Conservation (phyloP, 2,113 vertebrate species). For the Brachypodius melanocephalos region DNA sequence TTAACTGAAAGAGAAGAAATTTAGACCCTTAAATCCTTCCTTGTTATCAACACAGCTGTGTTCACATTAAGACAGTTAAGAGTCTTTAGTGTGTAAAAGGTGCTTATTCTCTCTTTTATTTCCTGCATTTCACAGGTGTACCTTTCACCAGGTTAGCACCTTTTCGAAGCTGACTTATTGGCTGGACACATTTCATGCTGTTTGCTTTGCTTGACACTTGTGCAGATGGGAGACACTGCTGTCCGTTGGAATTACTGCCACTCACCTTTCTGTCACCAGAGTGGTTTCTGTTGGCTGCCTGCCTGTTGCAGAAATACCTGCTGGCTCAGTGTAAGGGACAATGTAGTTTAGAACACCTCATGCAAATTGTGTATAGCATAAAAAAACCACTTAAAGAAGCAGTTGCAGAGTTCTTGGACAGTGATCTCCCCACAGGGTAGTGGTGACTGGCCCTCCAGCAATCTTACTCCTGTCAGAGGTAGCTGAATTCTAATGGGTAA, state of each 20-base stretch:
- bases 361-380: background rate
- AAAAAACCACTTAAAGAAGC: background rate
- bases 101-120: background rate
- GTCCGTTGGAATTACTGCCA: background rate
- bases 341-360: accelerated
- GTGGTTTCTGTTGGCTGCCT: background rate
- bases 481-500: background rate
- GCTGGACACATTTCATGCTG: accelerated
- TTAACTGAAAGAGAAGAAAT: background rate
- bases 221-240: background rate
- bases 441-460: background rate
- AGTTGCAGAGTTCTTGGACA: background rate
- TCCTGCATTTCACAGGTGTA: background rate
- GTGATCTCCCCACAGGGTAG: background rate
- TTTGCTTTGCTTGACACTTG: background rate
- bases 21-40: background rate
- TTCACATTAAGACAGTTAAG: background rate
- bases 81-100: background rate
- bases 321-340: background rate
- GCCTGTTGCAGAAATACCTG: background rate
- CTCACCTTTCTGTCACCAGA: background rate
- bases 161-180: background rate
- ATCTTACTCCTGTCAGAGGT: background rate
- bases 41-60: background rate
- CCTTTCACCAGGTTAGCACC: background rate